Evolutionary conservation across 1,140 invertebrate genomes (phyloP).

Genomic region (Drosophila punjabiensis): DNA sequence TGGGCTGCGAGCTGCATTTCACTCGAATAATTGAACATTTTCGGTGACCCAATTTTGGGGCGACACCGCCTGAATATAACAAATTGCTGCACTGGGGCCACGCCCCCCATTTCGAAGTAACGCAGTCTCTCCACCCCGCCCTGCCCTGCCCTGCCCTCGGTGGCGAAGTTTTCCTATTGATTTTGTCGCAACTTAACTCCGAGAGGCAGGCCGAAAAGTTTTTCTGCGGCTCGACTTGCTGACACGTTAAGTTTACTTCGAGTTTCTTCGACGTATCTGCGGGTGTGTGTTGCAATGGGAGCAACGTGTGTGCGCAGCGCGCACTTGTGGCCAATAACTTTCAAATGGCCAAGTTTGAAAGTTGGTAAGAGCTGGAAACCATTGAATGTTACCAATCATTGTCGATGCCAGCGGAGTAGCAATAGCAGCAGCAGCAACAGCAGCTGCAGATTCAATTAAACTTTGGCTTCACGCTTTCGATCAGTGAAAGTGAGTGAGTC

Average conservation of each 20-base stretch:
- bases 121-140: constrained; percentile 13
- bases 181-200: constrained; percentile 64
- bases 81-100: constrained; percentile 62
- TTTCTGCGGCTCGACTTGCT: constrained; percentile 49
- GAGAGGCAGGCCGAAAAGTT: constrained; percentile 39
- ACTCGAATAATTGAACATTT: constrained; percentile 74
- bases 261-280: constrained; percentile 33
- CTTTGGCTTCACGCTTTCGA: constrained; percentile 79
- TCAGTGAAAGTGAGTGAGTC: constrained; percentile 71
- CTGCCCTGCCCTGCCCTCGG: constrained; percentile 9
- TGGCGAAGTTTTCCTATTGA: constrained; percentile 69
- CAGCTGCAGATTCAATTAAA: constrained; percentile 76
- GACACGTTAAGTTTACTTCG: constrained; percentile 51
- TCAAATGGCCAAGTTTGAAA: constrained; percentile 79
- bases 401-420: constrained; percentile 31
- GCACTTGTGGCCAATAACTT: constrained; percentile 74
- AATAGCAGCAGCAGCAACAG: constrained; percentile 15
- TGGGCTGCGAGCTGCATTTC: constrained; percentile 55
- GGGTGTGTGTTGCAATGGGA: constrained; percentile 24
- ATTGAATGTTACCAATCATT: constrained; percentile 76
- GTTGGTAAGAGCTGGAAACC: constrained; percentile 57
- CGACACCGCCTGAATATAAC: constrained; percentile 55
- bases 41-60: constrained; percentile 74
- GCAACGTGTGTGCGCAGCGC: constrained; percentile 30
- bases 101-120: constrained; percentile 40